Evolutionary conservation across 2,888 invertebrate genomes (phyloP), one percentile per base, ranked within the genome.

Genomic region (Noctua janthina): DNA sequence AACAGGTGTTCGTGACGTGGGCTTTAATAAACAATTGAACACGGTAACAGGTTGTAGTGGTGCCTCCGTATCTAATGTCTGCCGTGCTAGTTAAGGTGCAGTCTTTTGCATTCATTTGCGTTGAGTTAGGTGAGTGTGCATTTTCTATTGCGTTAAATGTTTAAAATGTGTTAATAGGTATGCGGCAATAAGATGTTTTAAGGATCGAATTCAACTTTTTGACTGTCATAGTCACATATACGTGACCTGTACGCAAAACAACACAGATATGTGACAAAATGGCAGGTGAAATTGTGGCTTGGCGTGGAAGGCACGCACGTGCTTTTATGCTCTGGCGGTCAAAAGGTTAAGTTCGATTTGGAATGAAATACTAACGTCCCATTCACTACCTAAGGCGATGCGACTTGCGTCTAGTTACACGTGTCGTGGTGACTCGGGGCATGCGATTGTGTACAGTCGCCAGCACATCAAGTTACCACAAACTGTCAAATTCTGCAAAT

Each of bases 1-100:
- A 88, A 88, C 88, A 88, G 90, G 86, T 88, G 75, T 76, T 74
- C 71, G 51, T 88, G 74, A 83, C 78, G 79, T 78, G 74, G 54
- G 71, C 62, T 79, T 88, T 79, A 89, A 83, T 90, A 82, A 88
- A 90, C 86, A 86, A 79, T 81, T 83, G 88, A 81, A 73, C 78
- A 78, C 76, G 71, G 86, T 85, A 86, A 86, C 86, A 88, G 74
- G 88, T 78, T 77, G 68, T 68, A 68, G 43, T 68, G 86, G 46
- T 68, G 88, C 74, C 66, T 13, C n/a, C 67, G 66, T 81, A 71
- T 59, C 75, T 88, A 78, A 88, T 78, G 73, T 23, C 86, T 73
- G 39, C 29, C 39, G 49, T 8, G 46, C 88, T 74, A 15, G 29
- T 76, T 64, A 78, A 23, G 75, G 86, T 85, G 88, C 86, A 88